These are phyloP conservation scores for Zoanthus sansibaricus DNA, from an alignment of 92 coral and sea anemone genomes.

Conservation along the genomic window DNA sequence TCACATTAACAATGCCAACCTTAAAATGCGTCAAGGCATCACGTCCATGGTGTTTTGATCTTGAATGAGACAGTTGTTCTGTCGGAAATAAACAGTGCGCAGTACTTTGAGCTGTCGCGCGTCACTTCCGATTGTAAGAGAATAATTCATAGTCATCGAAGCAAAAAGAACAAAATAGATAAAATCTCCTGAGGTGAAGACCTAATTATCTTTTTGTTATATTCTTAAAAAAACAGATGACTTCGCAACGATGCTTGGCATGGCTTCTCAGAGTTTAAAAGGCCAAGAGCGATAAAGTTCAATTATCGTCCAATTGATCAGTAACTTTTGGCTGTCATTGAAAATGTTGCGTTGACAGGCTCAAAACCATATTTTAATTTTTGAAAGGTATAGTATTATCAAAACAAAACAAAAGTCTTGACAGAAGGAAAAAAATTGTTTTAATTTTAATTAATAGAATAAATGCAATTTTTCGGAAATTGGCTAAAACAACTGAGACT, in stretches of 20 bases:
- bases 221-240: neutral
- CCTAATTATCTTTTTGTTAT: neutral
- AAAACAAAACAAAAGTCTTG: neutral
- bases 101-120: neutral
- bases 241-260: neutral
- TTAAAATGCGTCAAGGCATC: neutral
- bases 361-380: neutral
- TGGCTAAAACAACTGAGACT: too few species aligned
- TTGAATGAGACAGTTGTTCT: neutral
- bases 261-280: neutral
- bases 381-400: neutral
- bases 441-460: too few species aligned
- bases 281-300: neutral
- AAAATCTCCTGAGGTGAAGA: constrained; percentile 11
- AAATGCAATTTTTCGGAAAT: too few species aligned
- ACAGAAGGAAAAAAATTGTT: neutral
- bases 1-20: constrained; percentile 12
- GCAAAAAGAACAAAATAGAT: neutral
- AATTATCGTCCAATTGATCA: neutral
- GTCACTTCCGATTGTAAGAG: constrained; percentile 39
- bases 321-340: too few species aligned
- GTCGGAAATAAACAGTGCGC: neutral
- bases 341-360: neutral
- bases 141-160: constrained; percentile 20
- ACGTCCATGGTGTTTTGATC: constrained; percentile 4